Evolutionary conservation across 2,113 vertebrate genomes (phyloP).

Genomic region (Etheostoma spectabile): DNA sequence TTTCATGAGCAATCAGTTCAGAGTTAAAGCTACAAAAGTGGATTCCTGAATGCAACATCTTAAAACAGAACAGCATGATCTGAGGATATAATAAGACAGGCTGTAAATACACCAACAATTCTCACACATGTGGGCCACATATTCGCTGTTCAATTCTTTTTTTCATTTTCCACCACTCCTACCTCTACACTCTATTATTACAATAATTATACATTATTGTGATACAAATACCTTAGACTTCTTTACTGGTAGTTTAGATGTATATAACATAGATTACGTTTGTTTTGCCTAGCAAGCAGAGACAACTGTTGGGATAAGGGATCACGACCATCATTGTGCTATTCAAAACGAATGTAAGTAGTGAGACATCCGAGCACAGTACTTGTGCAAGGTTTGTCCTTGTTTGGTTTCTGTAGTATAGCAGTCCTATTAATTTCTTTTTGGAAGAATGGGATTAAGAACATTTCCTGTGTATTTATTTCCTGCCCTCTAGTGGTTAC

Average conservation of each 20-base stretch:
- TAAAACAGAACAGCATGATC: neutral
- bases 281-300: neutral
- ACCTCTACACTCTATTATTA: too few relatives aligned
- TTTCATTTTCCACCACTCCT: too few relatives aligned
- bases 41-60: neutral
- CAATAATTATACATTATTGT: neutral
- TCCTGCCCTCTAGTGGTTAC: constrained; percentile 7
- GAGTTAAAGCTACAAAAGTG: neutral
- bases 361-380: neutral
- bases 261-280: neutral
- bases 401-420: neutral
- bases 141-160: too few relatives aligned
- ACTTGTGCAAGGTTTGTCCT: neutral
- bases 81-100: neutral
- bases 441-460: neutral
- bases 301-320: neutral
- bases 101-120: neutral
- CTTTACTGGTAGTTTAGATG: neutral
- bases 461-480: neutral
- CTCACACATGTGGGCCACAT: neutral
- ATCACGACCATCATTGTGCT: neutral
- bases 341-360: neutral
- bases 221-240: constrained; percentile 2
- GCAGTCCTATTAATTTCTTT: neutral
- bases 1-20: neutral